These are phyloP conservation scores for Drosophila diplacantha DNA, from an alignment of 2,888 invertebrate genomes.

Conservation along the genomic window DNA sequence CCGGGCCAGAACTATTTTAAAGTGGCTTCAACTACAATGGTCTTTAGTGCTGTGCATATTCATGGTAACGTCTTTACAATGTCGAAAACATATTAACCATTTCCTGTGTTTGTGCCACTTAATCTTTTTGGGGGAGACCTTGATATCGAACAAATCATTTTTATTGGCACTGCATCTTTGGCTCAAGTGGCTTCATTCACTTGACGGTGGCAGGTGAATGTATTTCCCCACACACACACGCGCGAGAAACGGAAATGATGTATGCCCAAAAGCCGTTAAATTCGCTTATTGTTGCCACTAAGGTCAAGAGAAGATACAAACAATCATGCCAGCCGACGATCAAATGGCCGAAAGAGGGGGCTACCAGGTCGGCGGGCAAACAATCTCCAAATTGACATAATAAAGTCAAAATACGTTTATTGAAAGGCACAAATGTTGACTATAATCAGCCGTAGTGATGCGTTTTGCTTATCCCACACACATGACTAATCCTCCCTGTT, in stretches of 20 bases:
- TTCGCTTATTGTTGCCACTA: slow-evolving; percentile 46
- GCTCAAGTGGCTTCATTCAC: slow-evolving; percentile 46
- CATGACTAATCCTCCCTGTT: slow-evolving; percentile 14
- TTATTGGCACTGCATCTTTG: slow-evolving; percentile 54
- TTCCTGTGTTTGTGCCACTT: slow-evolving; percentile 50
- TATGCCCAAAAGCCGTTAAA: slow-evolving; percentile 63
- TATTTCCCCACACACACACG: slow-evolving; percentile 58
- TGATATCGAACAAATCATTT: slow-evolving; percentile 47
- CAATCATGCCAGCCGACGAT: slow-evolving; percentile 51
- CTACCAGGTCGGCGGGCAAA: slow-evolving; percentile 22
- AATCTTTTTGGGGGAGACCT: slow-evolving; percentile 40
- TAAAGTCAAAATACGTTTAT: slow-evolving; percentile 16
- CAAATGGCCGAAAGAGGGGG: slow-evolving; percentile 40
- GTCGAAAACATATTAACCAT: slow-evolving; percentile 26
- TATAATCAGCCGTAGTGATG: slow-evolving; percentile 30
- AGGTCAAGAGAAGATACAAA: slow-evolving; percentile 62
- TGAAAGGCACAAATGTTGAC: slow-evolving; percentile 9
- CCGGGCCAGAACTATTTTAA: slow-evolving; percentile 27
- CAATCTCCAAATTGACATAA: slow-evolving; percentile 24
- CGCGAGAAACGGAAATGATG: slow-evolving; percentile 63
- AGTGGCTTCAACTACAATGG: slow-evolving; percentile 8
- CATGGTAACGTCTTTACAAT: slow-evolving; percentile 33
- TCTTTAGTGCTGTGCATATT: slow-evolving; percentile 1
- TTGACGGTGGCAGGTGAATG: slow-evolving; percentile 56
- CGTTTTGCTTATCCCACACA: slow-evolving; percentile 10